Evolutionary conservation across 1,140 invertebrate genomes (phyloP).

Genomic region (Myzus persicae): DNA sequence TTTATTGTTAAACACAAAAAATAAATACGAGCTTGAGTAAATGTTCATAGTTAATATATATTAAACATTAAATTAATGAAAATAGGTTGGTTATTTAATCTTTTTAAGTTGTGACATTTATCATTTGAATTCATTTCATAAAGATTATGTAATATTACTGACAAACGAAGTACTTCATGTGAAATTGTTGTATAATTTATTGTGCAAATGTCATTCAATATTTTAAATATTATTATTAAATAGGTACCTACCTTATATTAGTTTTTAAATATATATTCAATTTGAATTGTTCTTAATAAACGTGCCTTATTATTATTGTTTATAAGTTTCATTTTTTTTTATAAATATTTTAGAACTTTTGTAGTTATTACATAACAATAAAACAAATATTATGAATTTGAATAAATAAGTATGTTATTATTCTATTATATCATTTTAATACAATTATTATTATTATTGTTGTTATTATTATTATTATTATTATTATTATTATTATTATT

Average conservation of each 20-base stretch:
- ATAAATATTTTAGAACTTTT: neutral
- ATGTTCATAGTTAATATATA: neutral
- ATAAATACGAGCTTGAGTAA: neutral
- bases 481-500: neutral
- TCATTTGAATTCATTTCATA: neutral
- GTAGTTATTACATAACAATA: neutral
- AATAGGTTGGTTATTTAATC: neutral
- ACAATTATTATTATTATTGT: neutral
- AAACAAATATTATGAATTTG: neutral
- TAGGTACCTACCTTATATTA: neutral
- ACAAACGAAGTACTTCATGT: neutral
- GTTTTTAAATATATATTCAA: neutral
- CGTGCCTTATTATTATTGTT: neutral
- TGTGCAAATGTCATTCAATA: neutral
- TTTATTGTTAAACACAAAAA: neutral
- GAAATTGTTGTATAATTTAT: constrained; percentile 25
- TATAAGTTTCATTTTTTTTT: neutral
- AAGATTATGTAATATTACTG: constrained; percentile 3
- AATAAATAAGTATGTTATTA: neutral
- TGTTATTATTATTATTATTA: neutral
- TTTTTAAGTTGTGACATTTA: neutral
- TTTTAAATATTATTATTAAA: neutral
- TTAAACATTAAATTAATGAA: neutral
- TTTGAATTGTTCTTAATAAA: neutral
- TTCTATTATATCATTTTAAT: neutral